Evolutionary conservation across 2,888 invertebrate species (phyloP).

Genomic region (Andrena flavipes): DNA sequence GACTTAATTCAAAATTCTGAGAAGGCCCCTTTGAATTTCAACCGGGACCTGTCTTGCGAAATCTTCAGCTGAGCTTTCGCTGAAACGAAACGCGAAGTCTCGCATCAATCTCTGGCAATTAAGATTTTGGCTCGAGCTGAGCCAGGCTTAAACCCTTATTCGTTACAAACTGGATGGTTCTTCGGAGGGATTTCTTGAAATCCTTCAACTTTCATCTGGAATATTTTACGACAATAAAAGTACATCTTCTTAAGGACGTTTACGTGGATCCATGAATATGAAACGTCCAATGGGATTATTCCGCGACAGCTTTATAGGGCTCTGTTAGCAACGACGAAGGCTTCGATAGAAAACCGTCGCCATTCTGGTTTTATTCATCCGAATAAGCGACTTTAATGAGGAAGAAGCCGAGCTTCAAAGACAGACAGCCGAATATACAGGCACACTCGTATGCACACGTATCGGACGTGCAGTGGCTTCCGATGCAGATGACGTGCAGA

Average conservation of each 20-base stretch:
- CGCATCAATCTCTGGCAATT: background rate
- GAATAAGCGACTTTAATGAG: background rate
- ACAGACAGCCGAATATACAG: background rate
- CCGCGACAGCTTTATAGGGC: background rate
- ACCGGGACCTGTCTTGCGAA: background rate
- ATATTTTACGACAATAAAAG: too few species aligned
- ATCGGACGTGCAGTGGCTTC: slow-evolving; percentile 59
- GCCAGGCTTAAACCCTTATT: background rate
- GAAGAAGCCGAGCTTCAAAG: slow-evolving; percentile 27
- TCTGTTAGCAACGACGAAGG: background rate
- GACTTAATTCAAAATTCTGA: background rate
- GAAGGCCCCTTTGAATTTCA: slow-evolving; percentile 12
- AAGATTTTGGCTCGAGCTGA: background rate
- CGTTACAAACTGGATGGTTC: too few species aligned
- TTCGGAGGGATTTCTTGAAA: too few species aligned
- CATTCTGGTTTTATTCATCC: too few species aligned
- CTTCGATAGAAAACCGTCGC: background rate
- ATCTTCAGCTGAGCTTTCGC: background rate
- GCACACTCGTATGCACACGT: slow-evolving; percentile 1
- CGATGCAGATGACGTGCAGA: slow-evolving; percentile 76
- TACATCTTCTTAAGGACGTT: too few species aligned
- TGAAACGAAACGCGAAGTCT: background rate
- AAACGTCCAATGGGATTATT: background rate
- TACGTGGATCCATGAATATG: too few species aligned
- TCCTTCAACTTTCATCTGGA: too few species aligned